Base-by-base conservation (phyloP, 2,113 vertebrate species). In the Seriola aureovittata region DNA sequence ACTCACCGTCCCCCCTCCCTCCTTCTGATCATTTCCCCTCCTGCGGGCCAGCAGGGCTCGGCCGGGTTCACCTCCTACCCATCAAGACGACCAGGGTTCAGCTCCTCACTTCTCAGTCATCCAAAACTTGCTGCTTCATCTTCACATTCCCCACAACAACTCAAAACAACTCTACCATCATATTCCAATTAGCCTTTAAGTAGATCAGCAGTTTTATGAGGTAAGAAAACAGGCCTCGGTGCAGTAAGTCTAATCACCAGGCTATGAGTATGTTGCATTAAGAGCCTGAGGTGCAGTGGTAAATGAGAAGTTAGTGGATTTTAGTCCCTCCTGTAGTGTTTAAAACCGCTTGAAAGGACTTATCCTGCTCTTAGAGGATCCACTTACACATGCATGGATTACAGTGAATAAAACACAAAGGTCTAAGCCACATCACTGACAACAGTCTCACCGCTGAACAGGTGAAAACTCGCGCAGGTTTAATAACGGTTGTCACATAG, bases 301-400 rank as follows among this genome's bases (percentile, higher is more conserved):
- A 88, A 89, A 85, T 75, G 78, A 85, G 84, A 89, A 85, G 75
- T 84, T 88, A 81, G 23, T 85, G 90, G 86, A 85, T 93, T 89
- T 83, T 50, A 68, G 68, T 81, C 68, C 78, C 86, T 91, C 91
- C 92, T 84, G 85, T 54, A 85, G 90, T 64, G 90, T 91, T 93
- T 88, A 89, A 93, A 92, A 84, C 64, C 19, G 76, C 91, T 94
- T 90, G 89, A 74, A 75, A 67, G 75, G 86, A 89, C 86, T 93
- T 88, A 93, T 92, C 89, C 88, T 80, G 80, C 84, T 89, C 80
- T 89, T 58, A 91, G 87, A 80, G 87, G 91, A 94, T 93, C 89
- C 82, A 93, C 88, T 93, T 90, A 92, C 89, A 94, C 85, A 91
- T 92, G 86, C 84, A 69, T 55, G 86, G 94, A 94, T 95, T 95